phyloP scores from a whole-genome alignment of 1,140 invertebrate species.

The Aphaenogaster ashmeadi region DNA sequence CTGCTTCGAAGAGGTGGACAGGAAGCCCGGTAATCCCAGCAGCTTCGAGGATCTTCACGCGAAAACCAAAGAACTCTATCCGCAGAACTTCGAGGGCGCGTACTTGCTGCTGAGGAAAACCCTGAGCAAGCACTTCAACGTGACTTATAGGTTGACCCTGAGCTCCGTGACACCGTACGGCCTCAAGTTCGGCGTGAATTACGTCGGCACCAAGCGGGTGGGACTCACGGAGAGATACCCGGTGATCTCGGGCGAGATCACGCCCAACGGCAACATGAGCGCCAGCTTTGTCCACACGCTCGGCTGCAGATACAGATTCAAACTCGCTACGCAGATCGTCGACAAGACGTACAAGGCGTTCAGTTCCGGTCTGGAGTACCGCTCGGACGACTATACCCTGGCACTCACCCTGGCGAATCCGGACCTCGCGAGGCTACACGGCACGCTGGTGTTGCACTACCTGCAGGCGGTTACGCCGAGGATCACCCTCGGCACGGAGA shows the following conservation, averaged over 20 bases:
- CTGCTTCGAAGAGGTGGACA: slow-evolving; percentile 54
- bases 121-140: slow-evolving; percentile 93
- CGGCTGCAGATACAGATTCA: slow-evolving; percentile 88
- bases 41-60: slow-evolving; percentile 84
- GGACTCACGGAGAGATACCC: slow-evolving; percentile 90
- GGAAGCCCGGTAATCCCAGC: slow-evolving; percentile 83
- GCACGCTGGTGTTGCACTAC: slow-evolving; percentile 91
- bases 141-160: slow-evolving; percentile 90
- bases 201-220: slow-evolving; percentile 90
- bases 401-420: slow-evolving; percentile 91
- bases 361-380: slow-evolving; percentile 89
- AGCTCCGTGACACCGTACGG: slow-evolving; percentile 90
- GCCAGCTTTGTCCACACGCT: slow-evolving; percentile 92
- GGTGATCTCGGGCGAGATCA: slow-evolving; percentile 91
- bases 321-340: slow-evolving; percentile 91
- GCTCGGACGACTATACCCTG: slow-evolving; percentile 89
- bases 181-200: slow-evolving; percentile 94
- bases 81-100: slow-evolving; percentile 93
- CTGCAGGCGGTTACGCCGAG: slow-evolving; percentile 90
- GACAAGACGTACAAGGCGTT: slow-evolving; percentile 88
- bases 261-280: slow-evolving; percentile 92
- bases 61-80: slow-evolving; percentile 89
- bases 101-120: slow-evolving; percentile 92
- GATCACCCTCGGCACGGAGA: slow-evolving; percentile 91
- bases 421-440: slow-evolving; percentile 89